Base-by-base conservation (phyloP, 2,888 invertebrate genomes). In the Gastracanthus pulcherrimus region DNA sequence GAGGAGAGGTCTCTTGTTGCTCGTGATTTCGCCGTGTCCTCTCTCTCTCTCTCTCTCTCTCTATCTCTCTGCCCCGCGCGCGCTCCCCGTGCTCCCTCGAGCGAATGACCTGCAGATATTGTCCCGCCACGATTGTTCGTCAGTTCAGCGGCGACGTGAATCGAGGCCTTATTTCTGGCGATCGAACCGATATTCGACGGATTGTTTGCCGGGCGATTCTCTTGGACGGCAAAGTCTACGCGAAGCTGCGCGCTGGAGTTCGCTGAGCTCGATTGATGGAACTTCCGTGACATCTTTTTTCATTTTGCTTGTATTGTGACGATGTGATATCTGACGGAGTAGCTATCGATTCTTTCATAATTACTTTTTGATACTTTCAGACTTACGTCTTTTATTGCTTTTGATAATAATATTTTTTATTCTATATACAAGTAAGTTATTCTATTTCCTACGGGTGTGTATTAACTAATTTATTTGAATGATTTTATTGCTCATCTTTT, bases 81-180 rank as follows among this genome's bases (percentile, higher is more conserved):
- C n/a, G n/a, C n/a, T n/a, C n/a, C n/a, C 5, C 51, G 51, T 23
- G 38, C 55, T 23, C 66, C 23, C 51, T 36, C 45, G 38, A 64
- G 51, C 76, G 81, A 76, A 76, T 70, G 76, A 75, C 75, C 80
- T 55, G 76, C 75, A 71, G 66, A 71, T 81, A 81, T 81, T 81
- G 70, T 55, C 4, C 23, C 31, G 7, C 51, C 45, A 69, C 69
- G 62, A 77, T 77, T 77, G 77, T 70, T 79, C 72, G 74, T 79
- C 79, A 79, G 66, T 41, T 71, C 19, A 13, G 45, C 4, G 45
- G n/a, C 34, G 34, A 19, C 62, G 34, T 55, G 69, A 69, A 19
- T 45, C 74, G 48, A 55, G 62, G 70, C 62, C 77, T 55, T 48
- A 48, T 29, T 36, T 67, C 58, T 48, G 48, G n/a, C 71, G 64